Evolutionary conservation across 1,140 invertebrate species (phyloP).

Genomic region (Helicoverpa armigera): DNA sequence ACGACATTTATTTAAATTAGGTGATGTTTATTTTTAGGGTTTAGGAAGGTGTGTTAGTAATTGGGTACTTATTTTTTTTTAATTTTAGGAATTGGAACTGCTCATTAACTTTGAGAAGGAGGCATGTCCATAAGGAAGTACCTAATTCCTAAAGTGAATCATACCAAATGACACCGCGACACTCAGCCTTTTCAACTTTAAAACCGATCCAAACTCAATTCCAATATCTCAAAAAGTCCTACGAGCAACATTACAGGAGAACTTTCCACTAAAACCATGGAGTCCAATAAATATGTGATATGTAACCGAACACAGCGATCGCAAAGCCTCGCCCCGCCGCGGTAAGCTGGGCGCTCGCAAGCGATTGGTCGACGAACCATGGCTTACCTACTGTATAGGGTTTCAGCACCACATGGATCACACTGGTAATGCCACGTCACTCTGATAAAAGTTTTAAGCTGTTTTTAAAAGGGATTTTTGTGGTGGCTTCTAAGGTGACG

Average conservation of each 20-base stretch:
- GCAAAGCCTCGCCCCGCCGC: slow-evolving; percentile 52
- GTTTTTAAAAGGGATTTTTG: slow-evolving; percentile 44
- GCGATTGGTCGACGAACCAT: slow-evolving; percentile 58
- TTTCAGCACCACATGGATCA: slow-evolving; percentile 61
- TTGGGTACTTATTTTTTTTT: no score
- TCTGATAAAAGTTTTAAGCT: slow-evolving; percentile 48
- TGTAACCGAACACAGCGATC: slow-evolving; percentile 42
- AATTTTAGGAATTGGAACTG: no score
- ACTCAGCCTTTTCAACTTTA: background rate
- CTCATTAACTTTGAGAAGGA: no score
- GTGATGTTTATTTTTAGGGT: slow-evolving; percentile 3
- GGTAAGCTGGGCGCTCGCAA: slow-evolving; percentile 45
- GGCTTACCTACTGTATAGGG: slow-evolving; percentile 61
- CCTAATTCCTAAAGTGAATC: no score
- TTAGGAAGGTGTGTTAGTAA: background rate
- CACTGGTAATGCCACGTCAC: slow-evolving; percentile 46
- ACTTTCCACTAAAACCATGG: slow-evolving; percentile 23
- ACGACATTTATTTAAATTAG: slow-evolving; percentile 29
- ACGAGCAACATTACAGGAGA: background rate
- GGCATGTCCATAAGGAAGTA: no score
- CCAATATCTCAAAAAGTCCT: background rate
- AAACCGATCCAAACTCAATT: background rate
- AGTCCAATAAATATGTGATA: slow-evolving; percentile 44
- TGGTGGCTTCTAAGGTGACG: slow-evolving; percentile 30
- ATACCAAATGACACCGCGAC: no score